Evolutionary conservation across 2,888 invertebrate species (phyloP).

Genomic region (Stictocephala bisonia): DNA sequence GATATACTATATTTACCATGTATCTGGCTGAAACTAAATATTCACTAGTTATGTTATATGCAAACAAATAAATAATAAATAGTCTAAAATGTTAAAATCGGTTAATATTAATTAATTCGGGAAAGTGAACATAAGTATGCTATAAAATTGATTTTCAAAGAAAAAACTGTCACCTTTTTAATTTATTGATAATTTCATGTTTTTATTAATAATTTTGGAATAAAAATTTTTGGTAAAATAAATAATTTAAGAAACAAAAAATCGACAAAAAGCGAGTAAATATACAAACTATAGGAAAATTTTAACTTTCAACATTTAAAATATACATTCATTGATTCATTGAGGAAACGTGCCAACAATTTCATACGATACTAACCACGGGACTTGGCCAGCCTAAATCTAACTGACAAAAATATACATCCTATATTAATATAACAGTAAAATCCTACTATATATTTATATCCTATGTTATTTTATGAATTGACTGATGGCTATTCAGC

Average conservation of each 20-base stretch:
- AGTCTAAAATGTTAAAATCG: too few relatives aligned
- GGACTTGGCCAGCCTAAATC: constrained; percentile 41
- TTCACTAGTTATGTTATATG: background rate
- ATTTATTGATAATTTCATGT: too few relatives aligned
- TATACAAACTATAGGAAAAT: background rate
- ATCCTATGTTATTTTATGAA: constrained; percentile 44
- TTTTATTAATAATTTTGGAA: too few relatives aligned
- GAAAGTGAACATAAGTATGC: too few relatives aligned
- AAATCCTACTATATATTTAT: constrained; percentile 48
- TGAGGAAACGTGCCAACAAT: background rate
- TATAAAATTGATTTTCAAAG: too few relatives aligned
- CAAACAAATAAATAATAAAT: background rate
- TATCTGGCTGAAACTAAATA: constrained; percentile 30
- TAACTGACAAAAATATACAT: constrained; percentile 48
- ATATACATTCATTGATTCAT: background rate
- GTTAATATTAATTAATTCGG: too few relatives aligned
- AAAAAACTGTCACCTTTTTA: too few relatives aligned
- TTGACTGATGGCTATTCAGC: constrained; percentile 42
- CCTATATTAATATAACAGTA: constrained; percentile 45
- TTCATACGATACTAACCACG: constrained; percentile 24
- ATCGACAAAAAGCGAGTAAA: background rate
- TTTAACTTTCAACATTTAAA: background rate
- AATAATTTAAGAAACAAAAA: too few relatives aligned
- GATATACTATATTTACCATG: too few relatives aligned
- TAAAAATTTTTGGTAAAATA: too few relatives aligned